A percentile compares a stretch with the other conserved stretches of the same genome.
These are phyloP conservation scores for Plodia interpunctella DNA, from an alignment of 1,140 invertebrate genomes.

Conservation along the genomic window DNA sequence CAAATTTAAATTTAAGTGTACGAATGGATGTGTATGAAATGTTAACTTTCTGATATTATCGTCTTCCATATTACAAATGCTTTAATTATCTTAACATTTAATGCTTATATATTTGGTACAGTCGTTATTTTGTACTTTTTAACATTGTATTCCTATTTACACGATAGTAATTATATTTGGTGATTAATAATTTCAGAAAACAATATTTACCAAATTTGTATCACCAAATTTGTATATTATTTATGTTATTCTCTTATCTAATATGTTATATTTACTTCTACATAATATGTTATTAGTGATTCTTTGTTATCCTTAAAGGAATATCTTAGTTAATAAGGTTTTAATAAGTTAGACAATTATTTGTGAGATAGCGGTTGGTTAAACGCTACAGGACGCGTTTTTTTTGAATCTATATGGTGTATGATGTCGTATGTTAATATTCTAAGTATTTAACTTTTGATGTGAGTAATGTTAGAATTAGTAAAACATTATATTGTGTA, in stretches of 20 bases:
- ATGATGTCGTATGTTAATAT: conserved; percentile 15
- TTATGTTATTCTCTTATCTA: neutral
- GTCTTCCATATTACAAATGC: conserved; percentile 55
- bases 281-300: neutral
- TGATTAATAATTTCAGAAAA: no score
- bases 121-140: neutral
- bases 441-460: conserved; percentile 13
- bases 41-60: conserved; percentile 47
- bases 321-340: neutral
- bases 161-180: neutral
- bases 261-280: neutral
- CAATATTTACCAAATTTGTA: no score
- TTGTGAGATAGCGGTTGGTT: conserved; percentile 6
- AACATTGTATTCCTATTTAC: neutral
- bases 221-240: neutral
- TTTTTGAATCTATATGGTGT: conserved; percentile 51
- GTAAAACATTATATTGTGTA: conserved; percentile 15
- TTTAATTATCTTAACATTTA: conserved; percentile 22
- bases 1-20: conserved; percentile 28
- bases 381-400: conserved; percentile 44
- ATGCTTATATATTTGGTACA: neutral
- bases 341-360: no score
- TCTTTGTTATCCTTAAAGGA: conserved; percentile 37
- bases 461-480: conserved; percentile 7
- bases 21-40: conserved; percentile 23